Percentiles rank a stretch among this genome's conserved stretches.
phyloP scores from a whole-genome alignment of 35 echinoderm and acorn worm genomes.

The Nesometra sesokonis region DNA sequence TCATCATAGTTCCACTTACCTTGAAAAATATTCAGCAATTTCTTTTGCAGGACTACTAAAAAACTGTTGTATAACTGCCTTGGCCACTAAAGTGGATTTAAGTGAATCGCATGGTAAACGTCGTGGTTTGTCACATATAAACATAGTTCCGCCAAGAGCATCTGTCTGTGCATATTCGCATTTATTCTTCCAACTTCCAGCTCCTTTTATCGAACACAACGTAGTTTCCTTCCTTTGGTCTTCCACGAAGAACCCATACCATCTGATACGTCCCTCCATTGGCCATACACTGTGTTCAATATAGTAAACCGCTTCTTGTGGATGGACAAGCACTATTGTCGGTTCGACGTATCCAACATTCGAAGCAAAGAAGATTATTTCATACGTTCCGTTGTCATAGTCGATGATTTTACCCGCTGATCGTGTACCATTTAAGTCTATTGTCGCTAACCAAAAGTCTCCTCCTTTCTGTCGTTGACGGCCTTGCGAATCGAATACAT shows the following conservation, averaged over 20 bases:
- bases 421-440: neutral
- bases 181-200: neutral
- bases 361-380: neutral
- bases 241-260: neutral
- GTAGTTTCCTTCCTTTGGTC: neutral
- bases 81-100: too few relatives aligned
- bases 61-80: too few relatives aligned
- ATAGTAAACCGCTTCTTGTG: neutral
- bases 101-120: too few relatives aligned
- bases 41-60: too few relatives aligned
- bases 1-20: too few relatives aligned
- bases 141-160: too few relatives aligned
- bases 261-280: neutral
- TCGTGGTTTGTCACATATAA: too few relatives aligned
- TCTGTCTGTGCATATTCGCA: too few relatives aligned
- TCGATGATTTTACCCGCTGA: neutral
- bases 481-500: neutral
- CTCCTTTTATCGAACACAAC: neutral
- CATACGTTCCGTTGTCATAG: neutral
- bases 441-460: neutral
- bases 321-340: neutral
- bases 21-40: too few relatives aligned
- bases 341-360: neutral
- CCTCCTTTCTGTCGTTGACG: neutral
- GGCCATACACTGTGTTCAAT: neutral